These are phyloP conservation scores for Pantherophis guttatus DNA, from an alignment of 2,113 vertebrate genomes.

Conservation along the genomic window DNA sequence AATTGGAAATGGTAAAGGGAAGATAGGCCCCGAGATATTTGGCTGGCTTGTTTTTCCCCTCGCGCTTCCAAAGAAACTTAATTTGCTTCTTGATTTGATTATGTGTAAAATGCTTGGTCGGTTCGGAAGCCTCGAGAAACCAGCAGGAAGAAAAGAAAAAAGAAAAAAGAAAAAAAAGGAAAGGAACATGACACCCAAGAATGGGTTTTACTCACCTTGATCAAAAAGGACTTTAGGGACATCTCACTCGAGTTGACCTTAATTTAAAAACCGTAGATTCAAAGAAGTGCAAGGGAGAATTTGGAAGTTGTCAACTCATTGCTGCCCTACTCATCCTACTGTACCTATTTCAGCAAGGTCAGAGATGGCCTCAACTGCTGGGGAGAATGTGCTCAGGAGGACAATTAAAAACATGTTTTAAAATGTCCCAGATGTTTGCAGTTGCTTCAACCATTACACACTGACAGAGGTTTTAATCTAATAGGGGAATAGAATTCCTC, in stretches of 20 bases:
- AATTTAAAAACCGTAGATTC: background rate
- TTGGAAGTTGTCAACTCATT: background rate
- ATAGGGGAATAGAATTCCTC: constrained; percentile 6
- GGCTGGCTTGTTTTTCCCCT: background rate
- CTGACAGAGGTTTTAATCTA: constrained; percentile 17
- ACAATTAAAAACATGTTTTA: background rate
- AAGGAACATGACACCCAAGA: background rate
- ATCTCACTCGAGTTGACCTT: background rate
- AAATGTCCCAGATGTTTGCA: constrained; percentile 12
- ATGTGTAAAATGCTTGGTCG: background rate
- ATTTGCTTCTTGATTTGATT: constrained; percentile 30
- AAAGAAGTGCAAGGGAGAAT: background rate
- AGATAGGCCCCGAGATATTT: background rate
- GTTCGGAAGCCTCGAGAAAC: background rate
- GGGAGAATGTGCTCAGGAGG: background rate
- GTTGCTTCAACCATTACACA: constrained; percentile 8
- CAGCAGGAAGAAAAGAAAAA: background rate
- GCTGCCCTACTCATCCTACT: background rate
- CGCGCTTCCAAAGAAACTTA: background rate
- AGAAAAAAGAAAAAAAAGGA: background rate
- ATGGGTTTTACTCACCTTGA: background rate
- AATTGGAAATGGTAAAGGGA: constrained; percentile 6
- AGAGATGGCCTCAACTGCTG: background rate
- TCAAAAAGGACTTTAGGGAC: background rate
- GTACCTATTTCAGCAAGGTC: background rate